Conservation (phyloP, 2,113 vertebrate genomes). For the Cyanoramphus novaezelandiae region DNA sequence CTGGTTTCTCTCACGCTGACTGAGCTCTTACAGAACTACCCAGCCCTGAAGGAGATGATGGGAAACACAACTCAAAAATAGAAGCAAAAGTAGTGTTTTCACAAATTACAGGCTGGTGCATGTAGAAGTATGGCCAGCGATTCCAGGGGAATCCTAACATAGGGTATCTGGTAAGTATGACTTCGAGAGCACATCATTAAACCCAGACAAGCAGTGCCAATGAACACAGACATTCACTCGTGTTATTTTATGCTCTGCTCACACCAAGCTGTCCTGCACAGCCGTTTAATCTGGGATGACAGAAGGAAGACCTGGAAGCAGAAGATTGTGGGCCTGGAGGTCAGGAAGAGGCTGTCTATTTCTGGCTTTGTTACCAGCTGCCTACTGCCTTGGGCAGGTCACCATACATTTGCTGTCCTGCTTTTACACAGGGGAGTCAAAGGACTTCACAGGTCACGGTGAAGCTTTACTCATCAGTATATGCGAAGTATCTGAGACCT, state of each 20-base stretch:
- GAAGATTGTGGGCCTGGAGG: not conserved
- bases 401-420: not conserved
- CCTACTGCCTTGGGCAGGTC: not conserved
- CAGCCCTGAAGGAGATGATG: constrained; percentile 34
- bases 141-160: not conserved
- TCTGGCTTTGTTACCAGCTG: not conserved
- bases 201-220: not conserved
- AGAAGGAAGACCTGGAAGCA: not conserved
- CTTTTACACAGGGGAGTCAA: not conserved
- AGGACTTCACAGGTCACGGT: not conserved
- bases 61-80: not conserved
- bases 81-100: constrained; percentile 36
- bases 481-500: not conserved
- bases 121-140: not conserved
- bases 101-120: constrained; percentile 7
- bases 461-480: not conserved
- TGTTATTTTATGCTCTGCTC: not conserved
- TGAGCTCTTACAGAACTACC: not conserved
- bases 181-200: not conserved
- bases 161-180: not conserved
- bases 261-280: fast-evolving
- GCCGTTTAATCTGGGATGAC: not conserved
- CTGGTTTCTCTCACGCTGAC: not conserved
- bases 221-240: not conserved
- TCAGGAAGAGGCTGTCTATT: not conserved